Base-by-base conservation (phyloP, 2,113 vertebrate genomes). In the Macquaria australasica region DNA sequence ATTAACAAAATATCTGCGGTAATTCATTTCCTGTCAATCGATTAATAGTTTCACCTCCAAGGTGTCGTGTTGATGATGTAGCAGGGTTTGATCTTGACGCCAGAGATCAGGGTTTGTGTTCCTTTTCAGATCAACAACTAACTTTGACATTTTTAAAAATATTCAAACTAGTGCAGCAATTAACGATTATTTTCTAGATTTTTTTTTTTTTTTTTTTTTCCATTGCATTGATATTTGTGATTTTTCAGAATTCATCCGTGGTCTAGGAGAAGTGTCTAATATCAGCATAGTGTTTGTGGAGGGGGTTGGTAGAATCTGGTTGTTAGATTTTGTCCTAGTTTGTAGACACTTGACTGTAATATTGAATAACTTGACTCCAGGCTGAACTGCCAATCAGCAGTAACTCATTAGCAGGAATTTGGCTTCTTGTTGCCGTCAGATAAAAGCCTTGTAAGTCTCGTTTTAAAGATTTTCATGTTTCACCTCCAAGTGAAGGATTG, bases 371-470 rank as follows among this genome's bases (percentile, higher is more conserved):
- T 73, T 67, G 43, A 50, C 69, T 79, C 41, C 43, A 68, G 37
- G 25, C 3, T 67, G 45, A 55, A 10, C 28, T 45, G 15, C 25
- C 6, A 69, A 60, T 55, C 58, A 48, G 64, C 41, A 15, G 53
- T 2, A 25, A 55, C 56, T 82, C 73, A 59, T 82, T 74, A 71
- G 73, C n/a, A 78, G 48, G 78, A 23, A 58, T 20, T 50, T 48
- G 60, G 3, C 37, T 63, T 28, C 2, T 20, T 11, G 50, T 51
- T 66, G 34, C 31, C 64, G 34, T 34, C 56, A 18, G 31, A 73
- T 70, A 55, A 80, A 87, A 62, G 14, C 23, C 28, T 28, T 60
- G 1, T 6, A 73, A 11, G 21, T 23, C 12, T 51, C 12, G 23
- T 70, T 77, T 72, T 53, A 12, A 11, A 5, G 3, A 28, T 51